Percentiles rank a stretch among this genome's conserved stretches.
Conservation (phyloP, 2,888 invertebrate genomes). For the Phrixothrix hirtus region DNA sequence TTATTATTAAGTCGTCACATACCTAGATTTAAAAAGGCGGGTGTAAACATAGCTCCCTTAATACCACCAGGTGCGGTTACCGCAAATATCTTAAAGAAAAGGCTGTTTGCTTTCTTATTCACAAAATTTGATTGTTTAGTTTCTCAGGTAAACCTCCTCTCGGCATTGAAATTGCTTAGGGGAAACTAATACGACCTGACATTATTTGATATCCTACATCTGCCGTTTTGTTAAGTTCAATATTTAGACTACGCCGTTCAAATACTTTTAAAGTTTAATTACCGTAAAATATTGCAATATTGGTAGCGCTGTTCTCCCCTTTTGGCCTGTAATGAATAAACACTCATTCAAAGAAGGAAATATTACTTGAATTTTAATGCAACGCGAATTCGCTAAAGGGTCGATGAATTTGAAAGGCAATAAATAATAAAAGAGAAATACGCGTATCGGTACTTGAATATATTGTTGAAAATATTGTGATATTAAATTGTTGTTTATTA, state of each 20-base stretch:
- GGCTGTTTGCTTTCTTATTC: slow-evolving; percentile 47
- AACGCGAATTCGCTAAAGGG: not conserved
- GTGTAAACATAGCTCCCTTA: slow-evolving; percentile 7
- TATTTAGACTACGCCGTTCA: slow-evolving; percentile 28
- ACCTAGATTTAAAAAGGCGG: not conserved
- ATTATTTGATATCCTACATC: slow-evolving; percentile 33
- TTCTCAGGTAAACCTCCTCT: slow-evolving; percentile 42
- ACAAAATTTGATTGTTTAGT: slow-evolving; percentile 43
- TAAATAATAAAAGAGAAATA: too few relatives aligned
- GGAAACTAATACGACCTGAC: slow-evolving; percentile 29
- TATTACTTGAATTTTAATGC: slow-evolving; percentile 9
- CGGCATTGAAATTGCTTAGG: slow-evolving; percentile 40
- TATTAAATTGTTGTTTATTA: too few relatives aligned
- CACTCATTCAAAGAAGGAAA: slow-evolving; percentile 6
- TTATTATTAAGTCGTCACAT: not conserved
- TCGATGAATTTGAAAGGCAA: not conserved
- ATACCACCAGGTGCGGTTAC: slow-evolving; percentile 45
- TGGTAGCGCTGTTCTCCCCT: slow-evolving; percentile 7
- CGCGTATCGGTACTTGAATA: too few relatives aligned
- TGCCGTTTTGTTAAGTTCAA: slow-evolving; percentile 32
- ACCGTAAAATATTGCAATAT: slow-evolving; percentile 33
- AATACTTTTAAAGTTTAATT: slow-evolving; percentile 34
- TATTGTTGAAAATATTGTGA: too few relatives aligned
- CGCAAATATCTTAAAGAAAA: slow-evolving; percentile 41
- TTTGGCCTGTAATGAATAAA: slow-evolving; percentile 6